Conservation (phyloP, 2,888 invertebrate genomes). For the Beris morrisii region DNA sequence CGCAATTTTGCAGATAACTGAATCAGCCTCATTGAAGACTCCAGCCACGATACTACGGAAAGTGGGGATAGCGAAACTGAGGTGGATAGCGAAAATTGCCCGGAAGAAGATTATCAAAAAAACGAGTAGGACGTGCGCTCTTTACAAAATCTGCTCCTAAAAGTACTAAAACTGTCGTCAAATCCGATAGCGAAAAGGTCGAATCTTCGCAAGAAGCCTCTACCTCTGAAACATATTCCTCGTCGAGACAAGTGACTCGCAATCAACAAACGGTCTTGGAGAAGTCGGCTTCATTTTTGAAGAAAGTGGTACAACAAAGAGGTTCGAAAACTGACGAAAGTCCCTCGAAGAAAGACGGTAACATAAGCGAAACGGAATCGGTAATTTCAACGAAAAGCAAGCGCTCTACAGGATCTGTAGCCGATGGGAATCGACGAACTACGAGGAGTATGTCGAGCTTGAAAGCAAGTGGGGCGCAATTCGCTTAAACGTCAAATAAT, state of each 20-base stretch:
- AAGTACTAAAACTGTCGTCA: constrained; percentile 4
- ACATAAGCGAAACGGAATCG: constrained; percentile 46
- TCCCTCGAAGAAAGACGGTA: constrained; percentile 34
- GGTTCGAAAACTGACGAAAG: constrained; percentile 39
- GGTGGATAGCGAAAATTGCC: too few relatives aligned
- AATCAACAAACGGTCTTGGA: constrained; percentile 46
- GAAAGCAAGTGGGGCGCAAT: background rate
- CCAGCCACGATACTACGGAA: too few relatives aligned
- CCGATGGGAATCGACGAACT: constrained; percentile 37
- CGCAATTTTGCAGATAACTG: too few relatives aligned
- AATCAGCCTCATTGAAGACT: too few relatives aligned
- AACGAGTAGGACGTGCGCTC: background rate
- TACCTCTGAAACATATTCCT: constrained; percentile 14
- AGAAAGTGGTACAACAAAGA: constrained; percentile 23
- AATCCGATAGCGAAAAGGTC: constrained; percentile 5
- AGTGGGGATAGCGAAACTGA: too few relatives aligned
- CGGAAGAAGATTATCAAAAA: background rate
- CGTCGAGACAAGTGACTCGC: constrained; percentile 45
- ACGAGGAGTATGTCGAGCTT: constrained; percentile 41
- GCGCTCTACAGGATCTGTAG: constrained; percentile 38
- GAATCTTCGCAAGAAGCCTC: background rate
- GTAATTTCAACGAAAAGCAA: constrained; percentile 42
- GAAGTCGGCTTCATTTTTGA: constrained; percentile 33
- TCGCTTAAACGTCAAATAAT: background rate
- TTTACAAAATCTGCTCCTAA: background rate